Conservation (phyloP, 2,797 vertebrate genomes). For the Tamandua tetradactyla region DNA sequence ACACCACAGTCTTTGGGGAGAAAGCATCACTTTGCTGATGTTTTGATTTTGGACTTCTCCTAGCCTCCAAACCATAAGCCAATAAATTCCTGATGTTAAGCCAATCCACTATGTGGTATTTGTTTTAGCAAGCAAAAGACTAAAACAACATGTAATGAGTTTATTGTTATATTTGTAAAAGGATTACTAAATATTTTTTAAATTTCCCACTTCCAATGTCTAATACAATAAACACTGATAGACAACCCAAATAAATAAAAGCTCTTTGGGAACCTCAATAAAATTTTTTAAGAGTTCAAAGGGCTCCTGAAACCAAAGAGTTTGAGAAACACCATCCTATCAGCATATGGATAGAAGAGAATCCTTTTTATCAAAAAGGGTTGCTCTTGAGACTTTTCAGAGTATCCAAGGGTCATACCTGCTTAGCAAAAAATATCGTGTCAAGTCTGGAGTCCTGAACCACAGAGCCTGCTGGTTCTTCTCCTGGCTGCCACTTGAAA, state of each 20-base stretch:
- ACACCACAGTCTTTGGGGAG: neutral
- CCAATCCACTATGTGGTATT: too few species aligned
- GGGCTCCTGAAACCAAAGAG: neutral
- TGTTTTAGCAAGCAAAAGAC: too few species aligned
- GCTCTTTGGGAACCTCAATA: neutral
- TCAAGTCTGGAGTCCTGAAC: slow-evolving; percentile 98
- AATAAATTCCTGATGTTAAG: too few species aligned
- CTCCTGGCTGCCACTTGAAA: slow-evolving; percentile 99
- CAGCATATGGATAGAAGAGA: neutral
- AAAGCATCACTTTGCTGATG: too few species aligned
- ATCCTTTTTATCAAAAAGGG: neutral
- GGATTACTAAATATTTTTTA: neutral
- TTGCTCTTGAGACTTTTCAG: neutral
- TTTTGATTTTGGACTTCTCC: too few species aligned
- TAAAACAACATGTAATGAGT: too few species aligned
- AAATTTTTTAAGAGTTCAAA: neutral
- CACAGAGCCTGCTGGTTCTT: slow-evolving; percentile 97
- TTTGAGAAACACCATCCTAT: neutral
- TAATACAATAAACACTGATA: slow-evolving; percentile 36
- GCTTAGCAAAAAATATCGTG: slow-evolving; percentile 98
- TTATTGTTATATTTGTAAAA: too few species aligned
- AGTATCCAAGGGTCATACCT: slow-evolving; percentile 86
- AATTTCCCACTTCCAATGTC: slow-evolving; percentile 15
- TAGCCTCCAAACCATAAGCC: too few species aligned
- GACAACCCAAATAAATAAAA: neutral